Percentiles rank a stretch among this genome's conserved stretches.
These are phyloP conservation scores for Pollenia amentaria DNA, from an alignment of 2,888 invertebrate genomes.

Conservation along the genomic window DNA sequence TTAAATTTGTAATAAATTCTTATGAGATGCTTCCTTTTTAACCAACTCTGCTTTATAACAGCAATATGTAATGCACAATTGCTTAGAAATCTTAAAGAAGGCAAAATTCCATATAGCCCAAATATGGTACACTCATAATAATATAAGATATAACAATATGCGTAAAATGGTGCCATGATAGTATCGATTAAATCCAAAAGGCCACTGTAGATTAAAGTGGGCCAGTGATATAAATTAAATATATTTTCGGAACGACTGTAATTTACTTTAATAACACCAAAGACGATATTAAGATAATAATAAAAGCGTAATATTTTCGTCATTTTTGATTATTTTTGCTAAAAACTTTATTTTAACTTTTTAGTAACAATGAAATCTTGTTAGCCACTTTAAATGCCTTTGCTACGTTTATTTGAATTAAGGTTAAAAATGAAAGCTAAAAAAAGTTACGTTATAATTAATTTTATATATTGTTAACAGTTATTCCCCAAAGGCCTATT, in stretches of 20 bases:
- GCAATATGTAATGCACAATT: neutral
- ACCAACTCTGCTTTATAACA: constrained; percentile 26
- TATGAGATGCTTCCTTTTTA: constrained; percentile 16
- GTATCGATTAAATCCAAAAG: constrained; percentile 50
- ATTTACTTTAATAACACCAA: constrained; percentile 76
- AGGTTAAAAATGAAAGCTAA: too few relatives aligned
- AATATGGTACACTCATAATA: neutral
- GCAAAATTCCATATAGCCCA: too few relatives aligned
- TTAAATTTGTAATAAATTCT: neutral
- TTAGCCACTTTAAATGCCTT: too few relatives aligned
- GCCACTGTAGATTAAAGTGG: constrained; percentile 73
- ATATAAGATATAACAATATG: neutral
- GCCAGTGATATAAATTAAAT: constrained; percentile 59
- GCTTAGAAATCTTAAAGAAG: too few relatives aligned
- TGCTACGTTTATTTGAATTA: too few relatives aligned
- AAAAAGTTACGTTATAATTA: too few relatives aligned
- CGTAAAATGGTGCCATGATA: neutral
- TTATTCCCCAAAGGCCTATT: too few relatives aligned
- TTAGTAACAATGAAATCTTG: too few relatives aligned
- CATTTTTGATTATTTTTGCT: neutral
- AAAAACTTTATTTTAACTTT: too few relatives aligned
- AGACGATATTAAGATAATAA: constrained; percentile 53
- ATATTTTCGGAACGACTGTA: constrained; percentile 57
- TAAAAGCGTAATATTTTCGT: neutral
- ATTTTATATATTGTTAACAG: too few relatives aligned